Conservation (phyloP, 2,888 invertebrate genomes). For the Philereme transversata region DNA sequence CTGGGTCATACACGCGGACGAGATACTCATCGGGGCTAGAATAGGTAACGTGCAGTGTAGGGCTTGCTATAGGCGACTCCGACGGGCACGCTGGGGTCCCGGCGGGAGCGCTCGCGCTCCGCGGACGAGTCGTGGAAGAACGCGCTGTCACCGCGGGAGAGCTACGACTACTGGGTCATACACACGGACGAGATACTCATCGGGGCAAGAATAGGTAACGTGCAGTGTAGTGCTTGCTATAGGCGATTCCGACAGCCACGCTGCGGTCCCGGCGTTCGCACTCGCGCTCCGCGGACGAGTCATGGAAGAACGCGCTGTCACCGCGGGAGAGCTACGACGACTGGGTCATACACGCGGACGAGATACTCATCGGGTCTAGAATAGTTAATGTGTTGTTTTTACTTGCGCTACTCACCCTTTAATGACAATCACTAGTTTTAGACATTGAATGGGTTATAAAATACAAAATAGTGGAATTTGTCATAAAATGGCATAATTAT, state of each 20-base stretch:
- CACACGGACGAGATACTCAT: conserved; percentile 96
- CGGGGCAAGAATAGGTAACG: conserved; percentile 91
- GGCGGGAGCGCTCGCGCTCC: conserved; percentile 94
- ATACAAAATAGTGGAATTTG: no score
- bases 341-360: neutral
- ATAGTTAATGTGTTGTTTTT: no score
- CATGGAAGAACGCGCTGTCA: no score
- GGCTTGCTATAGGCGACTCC: conserved; percentile 82
- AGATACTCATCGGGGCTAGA: conserved; percentile 94
- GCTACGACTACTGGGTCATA: conserved; percentile 99
- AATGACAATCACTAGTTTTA: no score
- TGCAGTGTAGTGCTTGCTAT: no score
- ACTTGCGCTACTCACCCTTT: no score
- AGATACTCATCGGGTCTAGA: neutral
- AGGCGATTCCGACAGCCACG: no score
- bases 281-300: no score
- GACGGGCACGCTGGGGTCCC: conserved; percentile 93
- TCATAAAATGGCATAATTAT: no score
- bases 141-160: conserved; percentile 92
- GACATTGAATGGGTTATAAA: no score
- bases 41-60: conserved; percentile 86
- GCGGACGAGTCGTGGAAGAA: conserved; percentile 97
- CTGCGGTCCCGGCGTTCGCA: no score
- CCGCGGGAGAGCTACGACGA: no score
- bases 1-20: conserved; percentile 98